These are phyloP conservation scores for Ectemnius cavifrons DNA, from an alignment of 2,888 invertebrate species.

Conservation along the genomic window DNA sequence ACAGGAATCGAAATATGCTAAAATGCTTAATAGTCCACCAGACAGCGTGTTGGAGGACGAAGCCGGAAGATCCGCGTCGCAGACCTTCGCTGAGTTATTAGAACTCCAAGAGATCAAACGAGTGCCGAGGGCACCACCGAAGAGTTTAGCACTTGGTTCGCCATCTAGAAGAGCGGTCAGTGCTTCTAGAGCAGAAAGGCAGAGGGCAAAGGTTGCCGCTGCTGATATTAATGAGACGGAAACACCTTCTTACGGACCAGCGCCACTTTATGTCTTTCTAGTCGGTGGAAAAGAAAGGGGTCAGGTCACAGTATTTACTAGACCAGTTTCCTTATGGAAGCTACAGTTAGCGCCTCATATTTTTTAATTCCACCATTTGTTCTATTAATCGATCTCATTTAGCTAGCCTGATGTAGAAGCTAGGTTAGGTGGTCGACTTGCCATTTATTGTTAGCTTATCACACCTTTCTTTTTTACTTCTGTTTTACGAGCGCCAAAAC, in stretches of 20 bases:
- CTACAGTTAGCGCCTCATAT: conserved; percentile 81
- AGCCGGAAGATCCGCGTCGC: conserved; percentile 75
- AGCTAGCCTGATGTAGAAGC: neutral
- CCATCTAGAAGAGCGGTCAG: conserved; percentile 80
- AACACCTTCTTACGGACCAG: conserved; percentile 77
- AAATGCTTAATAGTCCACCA: conserved; percentile 81
- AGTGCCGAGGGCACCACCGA: conserved; percentile 77
- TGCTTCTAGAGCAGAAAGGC: conserved; percentile 80
- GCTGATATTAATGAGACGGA: conserved; percentile 67
- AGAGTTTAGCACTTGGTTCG: conserved; percentile 78
- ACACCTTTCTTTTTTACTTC: too few relatives aligned
- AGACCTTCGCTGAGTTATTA: conserved; percentile 72
- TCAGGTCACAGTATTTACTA: conserved; percentile 86
- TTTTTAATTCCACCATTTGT: conserved; percentile 62
- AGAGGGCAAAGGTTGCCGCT: conserved; percentile 73
- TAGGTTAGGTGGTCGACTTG: neutral
- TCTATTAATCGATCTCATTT: neutral
- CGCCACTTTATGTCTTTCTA: conserved; percentile 83
- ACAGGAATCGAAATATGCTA: conserved; percentile 76
- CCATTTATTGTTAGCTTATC: neutral
- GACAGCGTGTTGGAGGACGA: conserved; percentile 82
- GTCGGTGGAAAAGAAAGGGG: conserved; percentile 90
- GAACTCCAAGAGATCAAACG: conserved; percentile 74
- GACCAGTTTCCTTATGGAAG: conserved; percentile 90
- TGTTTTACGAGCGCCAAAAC: too few relatives aligned